Conservation (phyloP, 2,888 invertebrate species). For the Mesoligia furuncula region DNA sequence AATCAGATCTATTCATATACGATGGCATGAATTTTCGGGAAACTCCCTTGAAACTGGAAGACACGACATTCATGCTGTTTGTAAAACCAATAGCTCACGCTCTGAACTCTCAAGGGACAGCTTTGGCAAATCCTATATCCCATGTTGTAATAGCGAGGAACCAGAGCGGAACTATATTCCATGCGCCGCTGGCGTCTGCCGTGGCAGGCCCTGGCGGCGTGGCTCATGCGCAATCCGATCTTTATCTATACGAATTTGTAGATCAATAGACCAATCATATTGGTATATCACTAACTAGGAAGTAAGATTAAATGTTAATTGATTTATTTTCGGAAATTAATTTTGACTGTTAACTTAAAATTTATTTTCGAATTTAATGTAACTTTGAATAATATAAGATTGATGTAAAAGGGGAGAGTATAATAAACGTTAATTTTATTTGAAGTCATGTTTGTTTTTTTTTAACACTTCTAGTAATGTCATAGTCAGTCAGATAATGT, state of each 20-base stretch:
- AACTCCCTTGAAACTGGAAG: constrained; percentile 67
- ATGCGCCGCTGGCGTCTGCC: constrained; percentile 93
- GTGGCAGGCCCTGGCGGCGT: constrained; percentile 94
- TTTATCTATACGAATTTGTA: constrained; percentile 89
- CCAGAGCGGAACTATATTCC: constrained; percentile 91
- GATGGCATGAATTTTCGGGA: constrained; percentile 78
- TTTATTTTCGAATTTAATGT: constrained; percentile 75
- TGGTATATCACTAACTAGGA: constrained; percentile 49
- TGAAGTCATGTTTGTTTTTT: constrained; percentile 49
- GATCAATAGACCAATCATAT: constrained; percentile 55
- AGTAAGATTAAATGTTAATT: constrained; percentile 23
- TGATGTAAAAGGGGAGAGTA: constrained; percentile 25
- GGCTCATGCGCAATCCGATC: constrained; percentile 94
- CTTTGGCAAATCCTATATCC: constrained; percentile 93
- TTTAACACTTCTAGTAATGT: constrained; percentile 35
- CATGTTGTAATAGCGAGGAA: constrained; percentile 91
- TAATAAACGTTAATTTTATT: constrained; percentile 53
- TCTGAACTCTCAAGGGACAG: constrained; percentile 91
- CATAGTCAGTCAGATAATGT: constrained; percentile 43
- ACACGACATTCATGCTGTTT: constrained; percentile 75
- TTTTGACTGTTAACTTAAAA: constrained; percentile 85
- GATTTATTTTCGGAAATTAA: constrained; percentile 73
- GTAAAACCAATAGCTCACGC: constrained; percentile 93
- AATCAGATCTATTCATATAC: constrained; percentile 77
- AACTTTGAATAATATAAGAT: constrained; percentile 35